Evolutionary conservation across 2,888 invertebrate genomes (phyloP).

Genomic region (Drosophila limbata): DNA sequence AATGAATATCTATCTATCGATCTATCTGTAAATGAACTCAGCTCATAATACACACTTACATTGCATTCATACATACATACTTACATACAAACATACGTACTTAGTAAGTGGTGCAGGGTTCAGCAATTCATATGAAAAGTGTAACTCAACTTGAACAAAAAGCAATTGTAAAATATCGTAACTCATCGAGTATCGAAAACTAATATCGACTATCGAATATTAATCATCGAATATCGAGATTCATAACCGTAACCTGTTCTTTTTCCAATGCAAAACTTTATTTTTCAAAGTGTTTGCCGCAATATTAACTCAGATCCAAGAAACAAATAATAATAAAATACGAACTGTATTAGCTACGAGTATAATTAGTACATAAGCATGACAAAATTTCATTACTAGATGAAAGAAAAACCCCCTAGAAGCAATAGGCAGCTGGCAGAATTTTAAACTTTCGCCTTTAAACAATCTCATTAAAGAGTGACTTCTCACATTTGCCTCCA

Average conservation of each 20-base stretch:
- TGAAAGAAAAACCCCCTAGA: slow-evolving; percentile 37
- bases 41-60: slow-evolving; percentile 33
- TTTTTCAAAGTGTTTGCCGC: slow-evolving; percentile 76
- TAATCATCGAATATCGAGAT: slow-evolving; percentile 29
- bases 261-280: slow-evolving; percentile 69
- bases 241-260: slow-evolving; percentile 39
- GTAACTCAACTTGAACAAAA: slow-evolving; percentile 56
- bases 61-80: slow-evolving; percentile 7
- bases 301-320: slow-evolving; percentile 49
- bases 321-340: slow-evolving; percentile 16
- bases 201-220: slow-evolving; percentile 22
- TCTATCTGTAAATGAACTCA: slow-evolving; percentile 36
- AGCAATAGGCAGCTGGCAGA: slow-evolving; percentile 54
- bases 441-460: slow-evolving; percentile 25
- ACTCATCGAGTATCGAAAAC: slow-evolving; percentile 31
- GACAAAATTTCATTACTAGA: slow-evolving; percentile 52
- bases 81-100: slow-evolving; percentile 6
- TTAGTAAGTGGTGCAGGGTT: slow-evolving; percentile 28
- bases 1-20: slow-evolving; percentile 21
- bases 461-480: slow-evolving; percentile 15
- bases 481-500: slow-evolving; percentile 30
- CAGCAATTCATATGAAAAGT: slow-evolving; percentile 30
- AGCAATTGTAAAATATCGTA: slow-evolving; percentile 74
- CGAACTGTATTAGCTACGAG: slow-evolving; percentile 57
- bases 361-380: slow-evolving; percentile 34